Evolutionary conservation across 2,888 invertebrate genomes (phyloP).

Genomic region (Eucera pruinosa): DNA sequence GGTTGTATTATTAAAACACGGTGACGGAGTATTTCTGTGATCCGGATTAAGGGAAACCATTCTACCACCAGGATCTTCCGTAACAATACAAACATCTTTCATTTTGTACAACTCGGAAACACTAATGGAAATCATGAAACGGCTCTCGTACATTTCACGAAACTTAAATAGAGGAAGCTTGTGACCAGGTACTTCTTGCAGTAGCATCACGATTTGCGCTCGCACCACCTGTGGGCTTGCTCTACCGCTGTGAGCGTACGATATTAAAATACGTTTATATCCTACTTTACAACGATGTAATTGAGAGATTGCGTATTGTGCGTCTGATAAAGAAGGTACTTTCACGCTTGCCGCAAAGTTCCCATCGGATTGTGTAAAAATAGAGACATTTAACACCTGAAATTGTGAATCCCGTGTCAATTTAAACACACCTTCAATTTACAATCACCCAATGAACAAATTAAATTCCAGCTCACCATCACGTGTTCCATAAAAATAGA

Average conservation of each 20-base stretch:
- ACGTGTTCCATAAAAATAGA: conserved; percentile 88
- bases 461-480: conserved; percentile 84
- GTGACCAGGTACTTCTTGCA: conserved; percentile 91
- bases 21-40: conserved; percentile 86
- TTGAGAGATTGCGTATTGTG: conserved; percentile 91
- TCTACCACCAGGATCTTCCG: conserved; percentile 89
- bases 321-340: conserved; percentile 89
- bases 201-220: conserved; percentile 89
- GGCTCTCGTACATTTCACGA: conserved; percentile 92
- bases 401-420: too few relatives aligned
- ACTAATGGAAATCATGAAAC: conserved; percentile 91
- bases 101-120: conserved; percentile 90
- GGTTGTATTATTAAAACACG: conserved; percentile 80
- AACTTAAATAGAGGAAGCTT: conserved; percentile 92
- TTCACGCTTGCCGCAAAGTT: conserved; percentile 89
- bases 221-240: conserved; percentile 88
- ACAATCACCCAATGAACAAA: too few relatives aligned
- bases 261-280: conserved; percentile 91
- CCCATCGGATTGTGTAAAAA: conserved; percentile 88
- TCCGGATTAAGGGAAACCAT: conserved; percentile 89
- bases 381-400: conserved; percentile 87
- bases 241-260: conserved; percentile 88
- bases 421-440: too few relatives aligned
- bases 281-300: conserved; percentile 93
- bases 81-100: conserved; percentile 91